These are phyloP conservation scores for Trilocha varians DNA, from an alignment of 2,888 invertebrate genomes.

Conservation along the genomic window DNA sequence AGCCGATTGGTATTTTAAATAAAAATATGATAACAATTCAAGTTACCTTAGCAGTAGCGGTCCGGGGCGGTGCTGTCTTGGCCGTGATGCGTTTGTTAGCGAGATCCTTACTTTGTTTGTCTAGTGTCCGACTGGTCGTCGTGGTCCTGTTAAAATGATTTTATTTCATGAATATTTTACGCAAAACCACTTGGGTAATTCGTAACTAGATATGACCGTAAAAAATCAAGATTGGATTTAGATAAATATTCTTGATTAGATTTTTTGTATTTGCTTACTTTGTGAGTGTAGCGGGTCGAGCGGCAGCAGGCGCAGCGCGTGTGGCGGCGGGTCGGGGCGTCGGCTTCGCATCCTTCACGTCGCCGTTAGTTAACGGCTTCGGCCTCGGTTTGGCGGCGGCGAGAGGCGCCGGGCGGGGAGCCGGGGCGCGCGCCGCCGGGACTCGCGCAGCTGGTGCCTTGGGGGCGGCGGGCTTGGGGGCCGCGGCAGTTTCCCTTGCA, in stretches of 20 bases:
- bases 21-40: neutral
- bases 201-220: too few relatives aligned
- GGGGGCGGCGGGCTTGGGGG: constrained; percentile 9
- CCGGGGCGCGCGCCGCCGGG: constrained; percentile 15
- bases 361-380: constrained; percentile 68
- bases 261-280: constrained; percentile 26
- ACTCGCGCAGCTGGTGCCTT: constrained; percentile 39
- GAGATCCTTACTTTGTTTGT: constrained; percentile 79
- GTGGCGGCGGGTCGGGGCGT: constrained; percentile 20
- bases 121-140: constrained; percentile 26
- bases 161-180: too few relatives aligned
- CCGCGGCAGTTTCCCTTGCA: constrained; percentile 4
- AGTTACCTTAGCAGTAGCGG: constrained; percentile 46
- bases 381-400: constrained; percentile 15
- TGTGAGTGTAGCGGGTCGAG: constrained; percentile 7
- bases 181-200: too few relatives aligned
- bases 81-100: constrained; percentile 79
- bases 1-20: neutral
- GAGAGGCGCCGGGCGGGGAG: constrained; percentile 15
- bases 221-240: too few relatives aligned
- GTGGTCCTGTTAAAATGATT: neutral
- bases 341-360: constrained; percentile 46
- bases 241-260: neutral
- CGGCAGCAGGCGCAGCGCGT: constrained; percentile 9
- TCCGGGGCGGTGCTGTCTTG: constrained; percentile 58